Percentiles rank a stretch among this genome's conserved stretches.
phyloP scores from a whole-genome alignment of 35 echinoderm and acorn worm genomes.

The Amphiura filiformis region DNA sequence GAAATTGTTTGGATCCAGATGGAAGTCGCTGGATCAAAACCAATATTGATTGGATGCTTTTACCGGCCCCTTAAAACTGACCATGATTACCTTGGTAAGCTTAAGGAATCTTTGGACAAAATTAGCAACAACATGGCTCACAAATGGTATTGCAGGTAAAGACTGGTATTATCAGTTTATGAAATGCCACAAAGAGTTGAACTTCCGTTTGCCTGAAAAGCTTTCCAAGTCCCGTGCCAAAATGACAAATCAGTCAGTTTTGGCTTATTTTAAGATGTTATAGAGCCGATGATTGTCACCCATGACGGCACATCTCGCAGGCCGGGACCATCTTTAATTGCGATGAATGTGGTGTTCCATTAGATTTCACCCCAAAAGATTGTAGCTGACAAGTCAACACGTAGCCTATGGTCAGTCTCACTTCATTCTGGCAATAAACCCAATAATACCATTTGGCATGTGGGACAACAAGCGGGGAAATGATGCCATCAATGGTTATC shows the following conservation, averaged over 20 bases:
- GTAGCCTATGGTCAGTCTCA: too few species aligned
- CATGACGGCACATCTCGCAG: not conserved
- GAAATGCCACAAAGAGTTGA: not conserved
- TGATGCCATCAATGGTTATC: not conserved
- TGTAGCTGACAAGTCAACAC: not conserved
- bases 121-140: not conserved
- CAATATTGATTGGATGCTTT: conserved; percentile 11
- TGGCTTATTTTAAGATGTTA: not conserved
- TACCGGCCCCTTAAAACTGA: not conserved
- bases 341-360: not conserved
- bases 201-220: not conserved
- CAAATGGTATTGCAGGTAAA: not conserved
- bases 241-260: not conserved
- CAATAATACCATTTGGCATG: not conserved
- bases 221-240: not conserved
- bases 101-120: not conserved
- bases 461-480: not conserved
- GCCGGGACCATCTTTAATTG: not conserved
- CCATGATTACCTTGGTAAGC: not conserved
- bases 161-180: not conserved
- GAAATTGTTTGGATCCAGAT: conserved; percentile 7
- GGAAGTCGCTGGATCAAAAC: not conserved
- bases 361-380: not conserved
- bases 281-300: not conserved
- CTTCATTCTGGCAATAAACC: not conserved